Evolutionary conservation across 2,113 vertebrate genomes (phyloP).

Genomic region (Polypterus bichir): DNA sequence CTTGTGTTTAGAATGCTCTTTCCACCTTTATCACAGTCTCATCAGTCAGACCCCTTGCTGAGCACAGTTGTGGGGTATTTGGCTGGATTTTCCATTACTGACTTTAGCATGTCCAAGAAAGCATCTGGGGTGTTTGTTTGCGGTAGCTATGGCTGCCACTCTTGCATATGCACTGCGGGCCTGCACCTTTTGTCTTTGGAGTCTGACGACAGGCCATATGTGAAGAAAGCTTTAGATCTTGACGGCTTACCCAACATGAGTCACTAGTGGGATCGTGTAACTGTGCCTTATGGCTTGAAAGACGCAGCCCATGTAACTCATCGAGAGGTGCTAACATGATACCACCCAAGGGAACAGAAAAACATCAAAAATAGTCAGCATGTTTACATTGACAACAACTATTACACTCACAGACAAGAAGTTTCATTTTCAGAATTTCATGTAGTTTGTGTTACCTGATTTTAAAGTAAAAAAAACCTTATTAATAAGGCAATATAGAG

Average conservation of each 20-base stretch:
- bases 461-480: too few relatives aligned
- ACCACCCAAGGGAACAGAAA: too few relatives aligned
- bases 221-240: slow-evolving; percentile 13
- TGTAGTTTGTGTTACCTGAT: too few relatives aligned
- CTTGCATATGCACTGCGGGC: neutral
- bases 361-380: too few relatives aligned
- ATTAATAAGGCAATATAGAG: too few relatives aligned
- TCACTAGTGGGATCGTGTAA: slow-evolving; percentile 9
- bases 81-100: slow-evolving; percentile 13
- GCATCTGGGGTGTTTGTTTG: slow-evolving; percentile 1
- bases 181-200: neutral
- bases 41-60: neutral
- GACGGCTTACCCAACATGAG: slow-evolving; percentile 19
- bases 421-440: too few relatives aligned
- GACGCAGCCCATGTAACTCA: neutral
- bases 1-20: neutral
- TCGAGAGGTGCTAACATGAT: too few relatives aligned
- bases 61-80: neutral
- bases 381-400: too few relatives aligned
- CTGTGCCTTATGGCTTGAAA: slow-evolving; percentile 9
- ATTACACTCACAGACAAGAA: too few relatives aligned
- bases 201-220: slow-evolving; percentile 17
- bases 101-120: neutral
- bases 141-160: neutral
- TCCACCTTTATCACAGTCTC: neutral